A percentile compares a stretch with the other conserved stretches of the same genome.
These are phyloP conservation scores for Numenius phaeopus DNA, from an alignment of 2,797 vertebrate species.

Conservation along the genomic window DNA sequence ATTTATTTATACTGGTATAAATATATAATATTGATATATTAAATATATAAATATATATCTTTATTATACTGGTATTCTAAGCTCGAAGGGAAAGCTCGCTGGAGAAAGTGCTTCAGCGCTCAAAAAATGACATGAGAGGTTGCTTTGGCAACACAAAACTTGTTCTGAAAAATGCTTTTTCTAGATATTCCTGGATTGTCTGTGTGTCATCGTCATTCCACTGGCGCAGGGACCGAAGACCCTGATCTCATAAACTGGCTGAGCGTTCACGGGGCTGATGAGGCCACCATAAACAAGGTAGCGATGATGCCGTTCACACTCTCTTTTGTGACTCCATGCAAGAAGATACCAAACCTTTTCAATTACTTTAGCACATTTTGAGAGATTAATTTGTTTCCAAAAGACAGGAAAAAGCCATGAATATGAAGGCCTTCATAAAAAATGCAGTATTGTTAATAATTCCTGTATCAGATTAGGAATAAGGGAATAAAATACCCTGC, in stretches of 20 bases:
- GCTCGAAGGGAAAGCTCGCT: neutral
- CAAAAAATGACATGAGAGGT: neutral
- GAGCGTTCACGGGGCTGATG: conserved; percentile 86
- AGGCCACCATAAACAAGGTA: conserved; percentile 91
- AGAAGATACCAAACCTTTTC: neutral
- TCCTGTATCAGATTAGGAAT: neutral
- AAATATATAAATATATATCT: too few species aligned
- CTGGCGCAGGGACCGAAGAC: conserved; percentile 76
- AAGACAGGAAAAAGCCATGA: neutral
- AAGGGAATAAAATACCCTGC: neutral
- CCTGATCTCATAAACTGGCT: conserved; percentile 90
- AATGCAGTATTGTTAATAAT: neutral
- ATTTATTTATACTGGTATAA: neutral
- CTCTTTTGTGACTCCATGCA: neutral
- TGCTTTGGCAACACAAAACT: conserved; percentile 12
- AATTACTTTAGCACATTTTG: neutral
- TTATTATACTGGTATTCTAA: neutral
- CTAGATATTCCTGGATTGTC: conserved; percentile 83
- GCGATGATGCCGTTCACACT: neutral
- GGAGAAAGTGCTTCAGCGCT: neutral
- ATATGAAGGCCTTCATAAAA: neutral
- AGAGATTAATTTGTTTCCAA: neutral
- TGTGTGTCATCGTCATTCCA: conserved; percentile 63
- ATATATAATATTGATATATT: too few species aligned
- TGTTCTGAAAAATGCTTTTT: conserved; percentile 9